phyloP scores from a whole-genome alignment of 2,888 invertebrate genomes.

The Lissonota sp. region DNA sequence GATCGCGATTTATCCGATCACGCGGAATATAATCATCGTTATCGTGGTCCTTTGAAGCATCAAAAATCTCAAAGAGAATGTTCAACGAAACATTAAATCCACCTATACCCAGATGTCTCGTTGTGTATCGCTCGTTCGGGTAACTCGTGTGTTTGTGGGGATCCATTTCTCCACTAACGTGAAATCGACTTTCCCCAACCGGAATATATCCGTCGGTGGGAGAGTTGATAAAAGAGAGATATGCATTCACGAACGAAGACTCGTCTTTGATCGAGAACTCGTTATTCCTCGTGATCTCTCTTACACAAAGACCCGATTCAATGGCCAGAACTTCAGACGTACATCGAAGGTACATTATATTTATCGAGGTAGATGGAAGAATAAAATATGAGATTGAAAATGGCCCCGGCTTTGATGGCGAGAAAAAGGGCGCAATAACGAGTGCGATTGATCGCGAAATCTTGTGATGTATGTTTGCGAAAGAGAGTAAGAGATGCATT shows the following conservation, averaged over 20 bases:
- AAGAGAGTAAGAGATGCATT: slow-evolving; percentile 20
- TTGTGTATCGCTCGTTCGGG: neutral
- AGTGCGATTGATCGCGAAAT: slow-evolving; percentile 34
- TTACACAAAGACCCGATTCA: slow-evolving; percentile 3
- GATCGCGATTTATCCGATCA: slow-evolving; percentile 27
- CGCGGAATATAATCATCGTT: slow-evolving; percentile 26
- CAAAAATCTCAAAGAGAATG: slow-evolving; percentile 12
- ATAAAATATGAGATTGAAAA: slow-evolving; percentile 4
- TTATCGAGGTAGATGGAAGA: slow-evolving; percentile 4
- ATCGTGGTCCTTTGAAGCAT: slow-evolving; percentile 32
- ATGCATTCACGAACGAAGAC: slow-evolving; percentile 5
- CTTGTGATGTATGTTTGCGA: slow-evolving; percentile 3
- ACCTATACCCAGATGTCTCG: neutral
- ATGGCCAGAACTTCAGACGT: neutral
- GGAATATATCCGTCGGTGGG: neutral
- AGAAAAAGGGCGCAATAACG: slow-evolving; percentile 25
- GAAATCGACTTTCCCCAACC: neutral
- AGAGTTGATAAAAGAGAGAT: slow-evolving; percentile 19
- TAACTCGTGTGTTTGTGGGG: too few relatives aligned
- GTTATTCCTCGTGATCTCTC: slow-evolving; percentile 24
- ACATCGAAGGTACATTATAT: neutral
- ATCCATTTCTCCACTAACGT: too few relatives aligned
- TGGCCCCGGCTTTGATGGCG: slow-evolving; percentile 3
- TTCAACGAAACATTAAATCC: slow-evolving; percentile 12
- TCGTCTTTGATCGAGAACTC: slow-evolving; percentile 29